Base-by-base conservation (phyloP, 92 coral and sea anemone genomes). In the Palythoa grandis region DNA sequence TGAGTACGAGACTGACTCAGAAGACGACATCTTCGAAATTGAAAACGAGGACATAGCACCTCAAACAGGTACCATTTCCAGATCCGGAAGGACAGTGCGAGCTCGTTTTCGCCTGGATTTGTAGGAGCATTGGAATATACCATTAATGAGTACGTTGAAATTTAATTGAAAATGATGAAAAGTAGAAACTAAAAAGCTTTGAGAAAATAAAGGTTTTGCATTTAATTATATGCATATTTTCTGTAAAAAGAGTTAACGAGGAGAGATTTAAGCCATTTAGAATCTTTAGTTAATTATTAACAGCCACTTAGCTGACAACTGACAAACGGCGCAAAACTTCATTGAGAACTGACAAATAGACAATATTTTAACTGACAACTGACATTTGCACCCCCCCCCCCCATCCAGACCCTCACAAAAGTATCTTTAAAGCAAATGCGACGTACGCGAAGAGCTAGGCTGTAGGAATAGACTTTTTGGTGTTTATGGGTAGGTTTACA, bases 1-100 rank as follows among this genome's bases (percentile, higher is more conserved):
- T 47, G 39, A 72, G 76, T 72, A 72, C 76, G 1, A 72, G 43
- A 72, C 76, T 72, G 43, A 72, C 76, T 37, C 76, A 72, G 76
- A 72, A 72, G 35, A 29, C 35, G 35, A 29, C 35, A 29, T 0
- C 35, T 29, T 29, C 35, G 35, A 29, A 29, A 29, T 57, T 57
- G 63, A 57, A 2, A 57, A 13, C 63, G 63, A 57, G 11, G 63
- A 57, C 63, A 57, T 57, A 13, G 63, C 17, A 10, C 2, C 63
- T 13, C 63, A 57, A 57, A 57, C 17, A 57, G 63, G 17, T 57
- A 57, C 2, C 63, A 57, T 10, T 11, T 57, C 63, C 1, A 57
- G 63, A 57, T 57, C 63, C 1, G 66, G 35, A 29, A 29, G 35
- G 35, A 1, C 35, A 29, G 0, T 58, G 22, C n/a, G 66, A 58